phyloP scores from a whole-genome alignment of 2,888 invertebrate genomes.

The Dasysyrphus albostriatus region DNA sequence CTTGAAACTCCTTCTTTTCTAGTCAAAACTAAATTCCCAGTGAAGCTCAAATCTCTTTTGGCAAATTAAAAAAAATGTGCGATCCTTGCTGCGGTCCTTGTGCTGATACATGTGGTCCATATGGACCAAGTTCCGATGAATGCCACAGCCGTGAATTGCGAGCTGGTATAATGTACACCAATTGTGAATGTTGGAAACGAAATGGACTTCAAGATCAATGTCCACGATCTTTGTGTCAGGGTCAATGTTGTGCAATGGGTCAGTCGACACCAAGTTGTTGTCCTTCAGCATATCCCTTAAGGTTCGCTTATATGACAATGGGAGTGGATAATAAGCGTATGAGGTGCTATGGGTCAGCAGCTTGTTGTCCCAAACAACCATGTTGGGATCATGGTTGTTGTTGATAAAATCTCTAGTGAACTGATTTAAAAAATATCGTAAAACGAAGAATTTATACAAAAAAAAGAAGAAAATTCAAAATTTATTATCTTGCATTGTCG shows the following conservation, averaged over 20 bases:
- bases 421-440: not conserved
- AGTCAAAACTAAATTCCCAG: not conserved
- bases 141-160: slow-evolving; percentile 86
- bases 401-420: not conserved
- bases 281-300: slow-evolving; percentile 82
- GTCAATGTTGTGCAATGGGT: slow-evolving; percentile 84
- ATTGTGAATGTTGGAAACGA: slow-evolving; percentile 86
- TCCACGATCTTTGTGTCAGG: slow-evolving; percentile 85
- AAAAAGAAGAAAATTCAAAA: not conserved
- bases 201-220: slow-evolving; percentile 87
- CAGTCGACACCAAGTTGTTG: slow-evolving; percentile 84
- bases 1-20: not conserved
- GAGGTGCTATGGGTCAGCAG: slow-evolving; percentile 78
- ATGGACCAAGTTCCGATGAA: slow-evolving; percentile 42
- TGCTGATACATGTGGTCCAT: slow-evolving; percentile 30
- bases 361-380: slow-evolving; percentile 50
- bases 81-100: slow-evolving; percentile 26
- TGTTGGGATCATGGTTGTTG: slow-evolving; percentile 42
- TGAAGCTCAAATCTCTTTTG: not conserved
- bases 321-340: slow-evolving; percentile 80
- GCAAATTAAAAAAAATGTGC: slow-evolving; percentile 4
- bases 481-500: not conserved
- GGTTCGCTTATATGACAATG: slow-evolving; percentile 81
- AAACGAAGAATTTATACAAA: not conserved
- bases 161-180: slow-evolving; percentile 85